These are phyloP conservation scores for Globodera ellingtonae DNA, from an alignment of 1,140 invertebrate genomes.

Conservation along the genomic window DNA sequence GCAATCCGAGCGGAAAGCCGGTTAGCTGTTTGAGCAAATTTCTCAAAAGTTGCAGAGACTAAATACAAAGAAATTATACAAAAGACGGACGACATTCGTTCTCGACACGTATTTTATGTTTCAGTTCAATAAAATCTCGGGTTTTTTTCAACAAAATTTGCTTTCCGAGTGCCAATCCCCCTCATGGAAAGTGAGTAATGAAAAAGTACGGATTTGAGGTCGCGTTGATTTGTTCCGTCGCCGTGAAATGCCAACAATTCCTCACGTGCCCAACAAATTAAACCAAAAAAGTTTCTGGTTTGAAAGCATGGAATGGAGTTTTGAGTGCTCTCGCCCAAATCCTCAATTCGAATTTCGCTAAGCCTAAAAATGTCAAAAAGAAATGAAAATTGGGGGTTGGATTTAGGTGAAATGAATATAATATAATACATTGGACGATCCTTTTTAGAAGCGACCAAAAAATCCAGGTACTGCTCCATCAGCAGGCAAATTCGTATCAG, in stretches of 20 bases:
- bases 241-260: neutral
- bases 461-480: slow-evolving; percentile 21
- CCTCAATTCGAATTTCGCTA: slow-evolving; percentile 21
- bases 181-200: slow-evolving; percentile 4
- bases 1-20: slow-evolving; percentile 22
- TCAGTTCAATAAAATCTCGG: no score
- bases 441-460: slow-evolving; percentile 1
- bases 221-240: neutral
- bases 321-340: slow-evolving; percentile 24
- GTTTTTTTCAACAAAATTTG: no score
- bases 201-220: neutral
- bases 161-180: neutral
- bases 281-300: neutral
- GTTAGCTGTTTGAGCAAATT: slow-evolving; percentile 10
- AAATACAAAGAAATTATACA: no score
- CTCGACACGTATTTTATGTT: no score
- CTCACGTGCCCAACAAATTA: slow-evolving; percentile 22
- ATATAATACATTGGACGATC: slow-evolving; percentile 10
- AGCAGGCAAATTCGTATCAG: slow-evolving; percentile 25
- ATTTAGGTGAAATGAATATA: neutral
- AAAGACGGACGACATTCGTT: no score
- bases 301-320: neutral
- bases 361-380: slow-evolving; percentile 3
- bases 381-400: neutral
- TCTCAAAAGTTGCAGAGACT: slow-evolving; percentile 2